Percentiles rank a stretch among this genome's conserved stretches.
Evolutionary conservation across 2,797 vertebrate species (phyloP).

Genomic region (Glyptemys insculpta): DNA sequence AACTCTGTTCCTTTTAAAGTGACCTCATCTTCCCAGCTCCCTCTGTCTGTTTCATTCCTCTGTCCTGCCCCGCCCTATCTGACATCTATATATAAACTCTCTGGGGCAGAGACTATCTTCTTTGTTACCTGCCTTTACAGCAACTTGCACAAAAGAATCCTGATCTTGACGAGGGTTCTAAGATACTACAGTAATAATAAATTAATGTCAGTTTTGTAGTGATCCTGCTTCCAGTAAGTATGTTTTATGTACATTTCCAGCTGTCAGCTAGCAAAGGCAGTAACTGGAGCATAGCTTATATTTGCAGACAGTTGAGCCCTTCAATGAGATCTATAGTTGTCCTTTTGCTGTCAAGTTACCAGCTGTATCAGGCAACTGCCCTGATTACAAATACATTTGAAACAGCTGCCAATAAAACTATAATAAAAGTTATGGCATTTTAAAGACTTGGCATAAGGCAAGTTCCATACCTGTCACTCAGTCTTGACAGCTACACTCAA

Average conservation of each 20-base stretch:
- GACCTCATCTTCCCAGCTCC: background rate
- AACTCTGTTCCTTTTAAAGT: background rate
- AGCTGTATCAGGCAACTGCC: background rate
- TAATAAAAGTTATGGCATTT: background rate
- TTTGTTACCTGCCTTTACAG: background rate
- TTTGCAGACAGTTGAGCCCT: background rate
- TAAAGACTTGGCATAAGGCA: background rate
- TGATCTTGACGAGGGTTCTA: background rate
- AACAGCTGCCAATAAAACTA: background rate
- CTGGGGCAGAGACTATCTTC: background rate
- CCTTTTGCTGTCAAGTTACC: background rate
- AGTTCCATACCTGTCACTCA: background rate
- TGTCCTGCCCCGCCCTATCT: background rate
- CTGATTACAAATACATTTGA: slow-evolving; percentile 33
- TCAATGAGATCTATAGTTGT: background rate
- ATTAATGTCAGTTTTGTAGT: background rate
- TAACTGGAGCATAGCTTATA: background rate
- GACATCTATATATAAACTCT: background rate
- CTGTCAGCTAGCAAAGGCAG: background rate
- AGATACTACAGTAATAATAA: background rate
- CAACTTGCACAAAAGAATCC: background rate
- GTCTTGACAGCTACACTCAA: background rate
- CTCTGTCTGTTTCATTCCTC: background rate
- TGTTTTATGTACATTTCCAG: background rate
- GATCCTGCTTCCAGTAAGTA: background rate